These are phyloP conservation scores for Mesorhabditis spiculigera DNA, from an alignment of 2,888 invertebrate genomes.

Conservation along the genomic window DNA sequence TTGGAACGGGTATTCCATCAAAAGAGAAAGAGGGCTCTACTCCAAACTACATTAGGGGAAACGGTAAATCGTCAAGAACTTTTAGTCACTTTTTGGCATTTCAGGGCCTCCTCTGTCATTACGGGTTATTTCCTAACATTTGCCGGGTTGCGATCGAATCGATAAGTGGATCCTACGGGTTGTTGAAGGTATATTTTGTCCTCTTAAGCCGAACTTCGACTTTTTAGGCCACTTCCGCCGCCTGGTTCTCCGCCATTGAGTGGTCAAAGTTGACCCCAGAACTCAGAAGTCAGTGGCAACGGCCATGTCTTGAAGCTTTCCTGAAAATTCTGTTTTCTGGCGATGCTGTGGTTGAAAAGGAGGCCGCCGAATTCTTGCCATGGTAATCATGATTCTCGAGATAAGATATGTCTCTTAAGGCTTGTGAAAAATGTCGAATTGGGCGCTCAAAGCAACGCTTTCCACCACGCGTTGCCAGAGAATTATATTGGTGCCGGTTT, in stretches of 20 bases:
- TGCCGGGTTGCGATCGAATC: not conserved
- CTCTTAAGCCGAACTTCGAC: not conserved
- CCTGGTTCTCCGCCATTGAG: constrained; percentile 26
- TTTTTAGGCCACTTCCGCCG: constrained; percentile 24
- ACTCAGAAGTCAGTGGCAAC: constrained; percentile 8
- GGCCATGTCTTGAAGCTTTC: constrained; percentile 8
- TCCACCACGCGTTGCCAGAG: constrained; percentile 10
- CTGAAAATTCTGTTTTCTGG: constrained; percentile 10
- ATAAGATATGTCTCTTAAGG: constrained; percentile 3
- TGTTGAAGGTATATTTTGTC: not conserved
- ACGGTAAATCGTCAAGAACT: not conserved
- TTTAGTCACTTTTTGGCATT: constrained; percentile 11
- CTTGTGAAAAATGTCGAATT: constrained; percentile 13
- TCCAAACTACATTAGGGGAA: constrained; percentile 11
- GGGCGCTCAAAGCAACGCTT: constrained; percentile 8
- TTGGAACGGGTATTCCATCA: constrained; percentile 13
- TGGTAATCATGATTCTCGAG: constrained; percentile 9
- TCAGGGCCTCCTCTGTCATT: constrained; percentile 2
- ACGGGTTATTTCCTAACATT: constrained; percentile 3
- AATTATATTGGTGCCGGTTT: constrained; percentile 4
- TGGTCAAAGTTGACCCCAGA: constrained; percentile 19
- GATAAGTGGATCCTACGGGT: not conserved
- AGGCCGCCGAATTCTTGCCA: constrained; percentile 8
- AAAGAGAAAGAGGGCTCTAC: constrained; percentile 14
- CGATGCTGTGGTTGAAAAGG: constrained; percentile 12